Base-by-base conservation (phyloP, 2,113 vertebrate genomes). In the Tor tambroides region DNA sequence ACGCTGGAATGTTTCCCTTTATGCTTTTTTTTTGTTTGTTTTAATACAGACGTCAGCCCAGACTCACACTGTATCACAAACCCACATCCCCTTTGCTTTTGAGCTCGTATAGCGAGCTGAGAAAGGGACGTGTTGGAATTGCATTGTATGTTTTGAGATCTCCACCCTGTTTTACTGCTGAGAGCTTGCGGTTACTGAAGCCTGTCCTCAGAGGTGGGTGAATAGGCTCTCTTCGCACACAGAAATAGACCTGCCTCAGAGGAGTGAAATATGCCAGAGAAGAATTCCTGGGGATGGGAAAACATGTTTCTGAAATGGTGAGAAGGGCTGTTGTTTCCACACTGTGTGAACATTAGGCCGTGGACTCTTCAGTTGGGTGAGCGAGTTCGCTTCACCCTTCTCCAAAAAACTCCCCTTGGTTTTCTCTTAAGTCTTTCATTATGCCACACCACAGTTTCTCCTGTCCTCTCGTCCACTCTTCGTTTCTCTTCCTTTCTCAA, bases 201-300 rank as follows among this genome's bases (percentile, higher is more conserved):
- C 61, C 80, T 82, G 54, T 81, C 56, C 56, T 81, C 56, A 28
- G 79, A 81, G 79, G 79, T 80, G 51, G 77, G 49, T 81, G 79
- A 63, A 81, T 38, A 74, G 69, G 75, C 8, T 59, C 46, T n/a
- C n/a, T n/a, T n/a, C n/a, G n/a, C n/a, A n/a, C 43, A 87, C 80
- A 65, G 67, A 49, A 76, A 77, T 59, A 87, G 74, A 79, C 54
- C 81, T 87, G 81, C 72, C 23, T 79, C 26, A 79, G 61, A 78
- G 15, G 81, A 69, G 51, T 84, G 74, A 84, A 84, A 84, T 56
- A 77, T 43, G 81, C 74, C 86, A 84, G 63, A 81, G 49, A 63
- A 87, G 72, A 87, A 83, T 84, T 71, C 85, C 85, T 80, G 85
- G 75, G 75, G 56, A 82, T 87, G 32, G 59, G 51, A 79, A 78